phyloP scores from a whole-genome alignment of 1,140 invertebrate species.

The Sogatella furcifera region DNA sequence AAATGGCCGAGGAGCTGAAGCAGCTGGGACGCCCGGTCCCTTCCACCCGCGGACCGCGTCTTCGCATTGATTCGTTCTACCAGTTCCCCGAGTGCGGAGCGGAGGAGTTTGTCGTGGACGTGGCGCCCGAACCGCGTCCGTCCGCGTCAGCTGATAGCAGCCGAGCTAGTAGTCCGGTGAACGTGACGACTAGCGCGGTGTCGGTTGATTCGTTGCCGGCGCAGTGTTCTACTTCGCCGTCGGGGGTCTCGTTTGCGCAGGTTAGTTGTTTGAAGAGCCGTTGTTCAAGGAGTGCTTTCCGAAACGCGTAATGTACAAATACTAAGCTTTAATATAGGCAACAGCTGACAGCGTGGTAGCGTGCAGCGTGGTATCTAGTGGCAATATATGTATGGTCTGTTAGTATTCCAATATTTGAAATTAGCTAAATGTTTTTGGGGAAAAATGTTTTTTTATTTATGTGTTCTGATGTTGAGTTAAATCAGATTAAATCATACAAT shows the following conservation, averaged over 20 bases:
- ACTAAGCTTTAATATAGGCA: no score
- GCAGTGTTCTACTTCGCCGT: background rate
- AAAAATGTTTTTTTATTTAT: no score
- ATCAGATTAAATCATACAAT: no score
- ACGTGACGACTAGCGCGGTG: background rate
- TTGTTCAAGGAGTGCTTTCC: no score
- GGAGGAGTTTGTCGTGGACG: background rate
- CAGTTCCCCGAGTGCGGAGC: conserved; percentile 52
- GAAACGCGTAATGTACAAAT: no score
- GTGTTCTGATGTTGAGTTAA: no score
- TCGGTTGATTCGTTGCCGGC: conserved; percentile 1
- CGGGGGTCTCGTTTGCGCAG: conserved; percentile 45
- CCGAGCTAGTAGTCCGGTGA: conserved; percentile 13
- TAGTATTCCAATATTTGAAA: no score
- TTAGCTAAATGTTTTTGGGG: no score
- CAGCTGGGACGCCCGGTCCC: conserved; percentile 48
- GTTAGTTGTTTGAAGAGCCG: conserved; percentile 31
- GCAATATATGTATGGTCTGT: no score
- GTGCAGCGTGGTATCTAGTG: no score
- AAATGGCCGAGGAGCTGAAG: conserved; percentile 56
- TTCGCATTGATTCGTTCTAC: conserved; percentile 45
- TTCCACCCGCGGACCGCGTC: conserved; percentile 32
- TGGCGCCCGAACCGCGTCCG: background rate
- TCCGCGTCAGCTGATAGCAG: background rate
- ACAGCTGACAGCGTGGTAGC: no score